These are phyloP conservation scores for Ganaspis brasiliensis DNA, from an alignment of 2,888 invertebrate genomes.

Conservation along the genomic window DNA sequence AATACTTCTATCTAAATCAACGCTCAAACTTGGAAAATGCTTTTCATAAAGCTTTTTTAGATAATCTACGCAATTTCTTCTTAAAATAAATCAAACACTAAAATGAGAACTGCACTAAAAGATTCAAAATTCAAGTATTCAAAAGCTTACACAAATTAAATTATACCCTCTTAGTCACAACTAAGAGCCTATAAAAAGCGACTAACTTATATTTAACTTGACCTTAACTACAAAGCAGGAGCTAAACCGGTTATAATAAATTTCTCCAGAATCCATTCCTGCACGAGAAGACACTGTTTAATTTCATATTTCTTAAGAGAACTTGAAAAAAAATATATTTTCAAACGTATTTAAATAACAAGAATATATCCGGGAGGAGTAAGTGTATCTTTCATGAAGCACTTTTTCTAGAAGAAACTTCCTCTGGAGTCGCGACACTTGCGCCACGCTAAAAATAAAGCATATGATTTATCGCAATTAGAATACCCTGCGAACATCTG, in stretches of 20 bases:
- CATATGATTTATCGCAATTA: slow-evolving; percentile 37
- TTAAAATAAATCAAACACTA: no score
- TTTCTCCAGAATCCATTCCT: background rate
- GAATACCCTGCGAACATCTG: slow-evolving; percentile 25
- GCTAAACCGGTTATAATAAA: slow-evolving; percentile 33
- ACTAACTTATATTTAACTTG: slow-evolving; percentile 19
- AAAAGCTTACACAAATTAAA: background rate
- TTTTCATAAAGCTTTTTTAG: no score
- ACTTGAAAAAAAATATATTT: background rate
- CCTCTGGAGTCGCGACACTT: slow-evolving; percentile 11
- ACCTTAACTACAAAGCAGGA: slow-evolving; percentile 4
- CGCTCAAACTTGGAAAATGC: no score
- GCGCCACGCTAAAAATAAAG: slow-evolving; percentile 28
- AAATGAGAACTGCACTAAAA: no score
- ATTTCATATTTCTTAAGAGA: background rate
- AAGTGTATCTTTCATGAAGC: background rate
- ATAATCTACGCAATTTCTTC: no score
- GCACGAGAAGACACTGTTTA: background rate
- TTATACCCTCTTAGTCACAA: background rate
- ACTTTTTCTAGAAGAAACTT: slow-evolving; percentile 6
- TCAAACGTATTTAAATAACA: background rate
- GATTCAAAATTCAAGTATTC: no score
- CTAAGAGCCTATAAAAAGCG: background rate
- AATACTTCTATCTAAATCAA: no score
- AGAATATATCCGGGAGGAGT: background rate